These are phyloP conservation scores for Cerceris ruficornis DNA, from an alignment of 2,888 invertebrate genomes.

Conservation along the genomic window DNA sequence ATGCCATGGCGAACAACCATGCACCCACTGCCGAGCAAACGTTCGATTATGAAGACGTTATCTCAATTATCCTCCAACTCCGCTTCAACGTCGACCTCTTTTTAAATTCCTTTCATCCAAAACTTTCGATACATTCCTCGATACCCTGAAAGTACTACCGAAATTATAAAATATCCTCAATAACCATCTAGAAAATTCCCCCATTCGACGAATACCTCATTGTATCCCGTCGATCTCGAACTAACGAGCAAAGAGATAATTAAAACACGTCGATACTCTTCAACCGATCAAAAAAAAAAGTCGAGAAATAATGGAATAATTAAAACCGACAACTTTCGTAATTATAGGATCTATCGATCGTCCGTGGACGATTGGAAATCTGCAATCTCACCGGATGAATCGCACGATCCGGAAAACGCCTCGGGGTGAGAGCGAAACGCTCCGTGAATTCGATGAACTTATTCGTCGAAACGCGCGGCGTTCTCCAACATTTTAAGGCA, in stretches of 20 bases:
- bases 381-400: conserved; percentile 6
- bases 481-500: conserved; percentile 18
- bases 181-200: too few relatives aligned
- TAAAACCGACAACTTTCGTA: conserved; percentile 1
- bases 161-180: too few relatives aligned
- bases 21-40: background rate
- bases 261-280: background rate
- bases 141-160: too few relatives aligned
- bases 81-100: too few relatives aligned
- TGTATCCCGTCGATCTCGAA: background rate
- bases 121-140: too few relatives aligned
- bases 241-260: conserved; percentile 3
- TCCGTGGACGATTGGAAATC: background rate
- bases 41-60: background rate
- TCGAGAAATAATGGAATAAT: conserved; percentile 1
- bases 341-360: conserved; percentile 6
- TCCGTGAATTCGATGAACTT: conserved; percentile 46
- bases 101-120: too few relatives aligned
- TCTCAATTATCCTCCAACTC: background rate
- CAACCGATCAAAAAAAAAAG: background rate
- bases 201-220: too few relatives aligned
- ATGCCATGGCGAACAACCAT: conserved; percentile 1
- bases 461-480: too few relatives aligned
- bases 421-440: conserved; percentile 1
- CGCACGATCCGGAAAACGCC: background rate